Percentiles rank a stretch among this genome's conserved stretches.
Conservation (phyloP, 2,113 vertebrate genomes). For the Jacana jacana region DNA sequence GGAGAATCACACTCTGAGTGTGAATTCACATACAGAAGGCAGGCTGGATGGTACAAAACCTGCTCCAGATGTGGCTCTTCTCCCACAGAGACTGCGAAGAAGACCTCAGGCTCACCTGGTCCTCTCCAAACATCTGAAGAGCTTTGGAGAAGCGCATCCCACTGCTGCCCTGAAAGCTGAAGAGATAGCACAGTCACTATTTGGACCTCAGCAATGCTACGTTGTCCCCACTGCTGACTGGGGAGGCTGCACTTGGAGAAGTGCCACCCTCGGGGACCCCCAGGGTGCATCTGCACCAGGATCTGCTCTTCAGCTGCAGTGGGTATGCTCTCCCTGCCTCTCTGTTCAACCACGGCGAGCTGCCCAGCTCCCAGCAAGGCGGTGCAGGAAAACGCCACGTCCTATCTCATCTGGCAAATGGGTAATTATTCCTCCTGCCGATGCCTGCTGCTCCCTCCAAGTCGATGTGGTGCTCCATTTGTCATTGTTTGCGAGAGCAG, state of each 20-base stretch:
- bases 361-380: neutral
- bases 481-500: neutral
- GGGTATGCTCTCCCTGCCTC: neutral
- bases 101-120: neutral
- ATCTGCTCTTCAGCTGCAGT: neutral
- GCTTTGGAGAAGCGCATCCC: neutral
- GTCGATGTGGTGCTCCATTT: neutral
- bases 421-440: neutral
- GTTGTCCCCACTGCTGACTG: neutral
- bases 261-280: too few relatives aligned
- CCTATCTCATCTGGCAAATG: neutral
- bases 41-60: neutral
- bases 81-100: neutral
- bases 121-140: neutral
- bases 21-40: neutral
- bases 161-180: neutral
- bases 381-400: neutral
- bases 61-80: neutral
- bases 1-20: rapidly evolving
- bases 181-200: neutral
- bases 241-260: neutral
- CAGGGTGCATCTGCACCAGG: neutral
- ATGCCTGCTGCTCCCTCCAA: neutral
- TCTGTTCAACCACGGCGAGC: rapidly evolving
- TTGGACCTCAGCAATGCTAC: neutral